Base-by-base conservation (phyloP, 2,888 invertebrate species). In the Clitarchus hookeri region DNA sequence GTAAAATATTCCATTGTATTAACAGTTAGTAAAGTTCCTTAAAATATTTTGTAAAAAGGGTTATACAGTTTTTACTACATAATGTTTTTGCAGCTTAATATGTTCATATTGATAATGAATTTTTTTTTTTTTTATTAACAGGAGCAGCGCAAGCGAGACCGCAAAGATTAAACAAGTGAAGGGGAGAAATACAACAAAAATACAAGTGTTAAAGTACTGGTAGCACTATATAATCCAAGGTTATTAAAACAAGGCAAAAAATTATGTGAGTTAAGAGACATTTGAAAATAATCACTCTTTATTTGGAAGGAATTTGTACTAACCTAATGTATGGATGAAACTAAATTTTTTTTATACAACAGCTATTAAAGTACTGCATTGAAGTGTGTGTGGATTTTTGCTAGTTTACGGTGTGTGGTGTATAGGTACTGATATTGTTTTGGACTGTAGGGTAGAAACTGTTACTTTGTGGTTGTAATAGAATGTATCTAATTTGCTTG, bases 141-240 rank as follows among this genome's bases (percentile, higher is more conserved):
- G 87, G 87, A 87, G 13, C 84, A 85, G 36, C 85, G 84, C 48
- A 85, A 82, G 80, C 80, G 83, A 44, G 85, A 87, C 44, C 85
- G 87, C 79, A 83, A 80, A 84, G 85, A 87, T 84, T 87, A 84
- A 87, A 36, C 26, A 16, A 65, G 16, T 16, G 65, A 65, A 65
- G 65, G 11, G 48, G 48, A 16, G 48, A 48, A 65, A 65, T 8
- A 65, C 8, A 25, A 25, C 8, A 36, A 84, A 84, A 27, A 25
- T 44, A 65, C 65, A 65, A 19, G 65, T 65, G 65, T 65, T 65
- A 6, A 65, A 65, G 0, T 65, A 65, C 65, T 65, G 65, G 65
- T 65, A 65, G 65, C 19, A 65, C 19, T 65, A 65, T 65, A 23
- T 65, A 65, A 65, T 65, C n/a, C 8, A 19, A 65, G 65, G 65